These are phyloP conservation scores for Mus minutoides DNA, from an alignment of 2,797 vertebrate genomes.

Conservation along the genomic window DNA sequence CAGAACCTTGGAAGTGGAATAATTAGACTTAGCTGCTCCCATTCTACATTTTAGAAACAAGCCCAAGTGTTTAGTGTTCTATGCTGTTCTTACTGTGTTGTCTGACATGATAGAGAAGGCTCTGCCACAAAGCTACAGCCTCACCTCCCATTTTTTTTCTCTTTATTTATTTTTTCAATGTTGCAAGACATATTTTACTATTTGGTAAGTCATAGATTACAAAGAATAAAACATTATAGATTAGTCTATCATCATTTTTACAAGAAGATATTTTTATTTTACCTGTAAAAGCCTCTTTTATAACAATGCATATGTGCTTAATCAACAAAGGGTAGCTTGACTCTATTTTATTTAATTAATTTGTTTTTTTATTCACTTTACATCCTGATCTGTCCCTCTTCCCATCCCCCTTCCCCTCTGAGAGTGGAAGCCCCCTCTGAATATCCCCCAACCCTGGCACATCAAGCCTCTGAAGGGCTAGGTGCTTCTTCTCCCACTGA, in stretches of 20 bases:
- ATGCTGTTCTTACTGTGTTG: background rate
- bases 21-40: background rate
- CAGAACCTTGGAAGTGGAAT: background rate
- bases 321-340: background rate
- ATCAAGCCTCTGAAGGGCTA: background rate
- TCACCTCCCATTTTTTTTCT: background rate
- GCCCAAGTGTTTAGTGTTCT: background rate
- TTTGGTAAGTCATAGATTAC: constrained; percentile 15
- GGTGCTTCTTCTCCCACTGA: background rate
- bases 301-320: background rate
- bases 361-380: background rate
- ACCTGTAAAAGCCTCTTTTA: background rate
- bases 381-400: background rate
- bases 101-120: background rate
- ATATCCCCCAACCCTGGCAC: background rate
- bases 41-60: background rate
- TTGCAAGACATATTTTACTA: constrained; percentile 21
- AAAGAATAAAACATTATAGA: constrained; percentile 45
- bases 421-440: background rate
- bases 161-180: background rate
- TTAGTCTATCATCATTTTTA: background rate
- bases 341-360: background rate
- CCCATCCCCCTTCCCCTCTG: background rate
- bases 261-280: constrained; percentile 8
- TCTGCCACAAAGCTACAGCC: background rate